Conservation (phyloP, 2,113 vertebrate species). For the Pao palembangensis region DNA sequence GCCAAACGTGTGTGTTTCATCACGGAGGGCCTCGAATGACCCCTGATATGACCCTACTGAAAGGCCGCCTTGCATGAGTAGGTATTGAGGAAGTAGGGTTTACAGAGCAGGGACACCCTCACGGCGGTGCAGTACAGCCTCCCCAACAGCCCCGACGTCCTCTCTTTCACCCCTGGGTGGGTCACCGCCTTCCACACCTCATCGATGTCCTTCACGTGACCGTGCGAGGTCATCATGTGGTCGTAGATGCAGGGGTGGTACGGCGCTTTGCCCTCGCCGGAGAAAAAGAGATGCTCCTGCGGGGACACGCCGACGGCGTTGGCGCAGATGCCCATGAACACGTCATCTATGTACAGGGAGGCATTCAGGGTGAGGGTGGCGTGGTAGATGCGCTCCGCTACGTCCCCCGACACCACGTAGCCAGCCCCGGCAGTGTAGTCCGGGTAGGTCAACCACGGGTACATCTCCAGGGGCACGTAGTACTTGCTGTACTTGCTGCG, state of each 20-base stretch:
- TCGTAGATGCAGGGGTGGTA: conserved; percentile 90
- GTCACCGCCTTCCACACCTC: conserved; percentile 86
- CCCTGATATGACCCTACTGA: conserved; percentile 61
- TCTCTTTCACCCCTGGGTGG: conserved; percentile 75
- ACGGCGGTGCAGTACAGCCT: conserved; percentile 83
- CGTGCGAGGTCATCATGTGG: conserved; percentile 95
- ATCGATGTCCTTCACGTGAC: conserved; percentile 83
- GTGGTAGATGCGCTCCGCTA: conserved; percentile 83
- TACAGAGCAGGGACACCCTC: conserved; percentile 86
- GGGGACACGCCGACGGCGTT: conserved; percentile 84
- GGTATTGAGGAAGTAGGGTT: conserved; percentile 66
- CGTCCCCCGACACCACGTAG: conserved; percentile 87
- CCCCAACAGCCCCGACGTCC: conserved; percentile 76
- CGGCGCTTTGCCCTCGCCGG: conserved; percentile 87
- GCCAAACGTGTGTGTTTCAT: too few species aligned
- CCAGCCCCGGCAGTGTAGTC: conserved; percentile 93
- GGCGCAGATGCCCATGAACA: conserved; percentile 96
- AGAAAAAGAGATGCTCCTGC: conserved; percentile 86
- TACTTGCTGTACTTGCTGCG: conserved; percentile 89
- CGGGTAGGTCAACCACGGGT: conserved; percentile 89
- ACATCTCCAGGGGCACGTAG: conserved; percentile 88
- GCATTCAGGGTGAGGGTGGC: conserved; percentile 88
- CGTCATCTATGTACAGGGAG: conserved; percentile 92
- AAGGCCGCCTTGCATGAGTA: conserved; percentile 91
- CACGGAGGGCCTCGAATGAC: neutral